Evolutionary conservation across 1,140 invertebrate species (phyloP).

Genomic region (Bombus superbus): DNA sequence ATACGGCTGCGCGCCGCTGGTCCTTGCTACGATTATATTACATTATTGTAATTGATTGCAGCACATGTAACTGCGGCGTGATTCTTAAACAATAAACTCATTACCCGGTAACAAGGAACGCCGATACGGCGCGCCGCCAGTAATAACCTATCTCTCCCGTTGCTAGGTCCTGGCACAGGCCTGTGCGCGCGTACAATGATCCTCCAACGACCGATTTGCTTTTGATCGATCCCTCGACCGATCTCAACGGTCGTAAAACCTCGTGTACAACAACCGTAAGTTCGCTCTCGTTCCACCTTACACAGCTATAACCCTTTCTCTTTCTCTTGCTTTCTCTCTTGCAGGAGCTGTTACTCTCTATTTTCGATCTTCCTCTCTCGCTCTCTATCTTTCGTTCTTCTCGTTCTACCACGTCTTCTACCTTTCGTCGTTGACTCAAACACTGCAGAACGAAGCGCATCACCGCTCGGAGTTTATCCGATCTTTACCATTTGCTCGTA

Average conservation of each 20-base stretch:
- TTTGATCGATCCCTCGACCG: slow-evolving; percentile 67
- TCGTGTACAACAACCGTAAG: slow-evolving; percentile 26
- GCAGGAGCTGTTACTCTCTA: slow-evolving; percentile 1
- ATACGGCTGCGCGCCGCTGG: slow-evolving; percentile 66
- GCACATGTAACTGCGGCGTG: slow-evolving; percentile 74
- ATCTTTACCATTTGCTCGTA: slow-evolving; percentile 59
- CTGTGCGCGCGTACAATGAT: slow-evolving; percentile 40
- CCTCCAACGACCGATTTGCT: slow-evolving; percentile 62
- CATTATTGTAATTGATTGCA: slow-evolving; percentile 79
- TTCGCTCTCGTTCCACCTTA: slow-evolving; percentile 10
- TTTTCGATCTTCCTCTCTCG: slow-evolving; percentile 15
- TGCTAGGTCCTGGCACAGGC: slow-evolving; percentile 13
- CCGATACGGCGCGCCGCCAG: slow-evolving; percentile 58
- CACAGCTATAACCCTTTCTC: not conserved
- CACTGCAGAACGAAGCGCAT: slow-evolving; percentile 27
- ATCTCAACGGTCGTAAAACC: slow-evolving; percentile 56
- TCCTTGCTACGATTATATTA: slow-evolving; percentile 77
- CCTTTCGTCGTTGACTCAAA: slow-evolving; percentile 38
- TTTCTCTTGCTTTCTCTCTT: not conserved
- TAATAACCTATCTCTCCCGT: slow-evolving; percentile 66
- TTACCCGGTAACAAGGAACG: slow-evolving; percentile 71
- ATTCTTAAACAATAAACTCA: slow-evolving; percentile 80
- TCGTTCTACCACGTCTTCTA: not conserved
- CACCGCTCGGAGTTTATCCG: slow-evolving; percentile 34
- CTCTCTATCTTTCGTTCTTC: not conserved